Evolutionary conservation across 2,113 vertebrate species (phyloP).

Genomic region (Paramormyrops kingsleyae): DNA sequence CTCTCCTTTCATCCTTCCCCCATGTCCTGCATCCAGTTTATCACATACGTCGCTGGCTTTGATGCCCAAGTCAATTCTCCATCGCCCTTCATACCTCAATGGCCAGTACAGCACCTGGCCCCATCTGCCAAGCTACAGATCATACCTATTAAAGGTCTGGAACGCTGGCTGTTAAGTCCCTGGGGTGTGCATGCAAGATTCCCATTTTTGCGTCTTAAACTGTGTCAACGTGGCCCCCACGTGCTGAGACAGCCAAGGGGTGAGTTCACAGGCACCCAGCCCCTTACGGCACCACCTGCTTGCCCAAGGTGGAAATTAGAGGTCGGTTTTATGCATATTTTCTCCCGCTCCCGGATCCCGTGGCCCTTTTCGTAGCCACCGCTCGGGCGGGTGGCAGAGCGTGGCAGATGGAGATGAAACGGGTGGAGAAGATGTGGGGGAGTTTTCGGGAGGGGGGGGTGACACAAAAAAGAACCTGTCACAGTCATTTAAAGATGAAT

Average conservation of each 20-base stretch:
- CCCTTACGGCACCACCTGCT: neutral
- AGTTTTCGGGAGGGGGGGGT: constrained; percentile 9
- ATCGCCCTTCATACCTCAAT: neutral
- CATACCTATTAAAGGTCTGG: neutral
- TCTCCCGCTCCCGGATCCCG: neutral
- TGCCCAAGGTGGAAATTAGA: neutral
- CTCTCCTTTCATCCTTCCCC: neutral
- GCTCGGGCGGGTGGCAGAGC: constrained; percentile 29
- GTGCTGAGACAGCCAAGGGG: neutral
- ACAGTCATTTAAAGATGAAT: constrained; percentile 68
- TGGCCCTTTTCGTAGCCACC: constrained; percentile 27
- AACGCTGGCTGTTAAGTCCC: neutral
- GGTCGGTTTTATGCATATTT: neutral
- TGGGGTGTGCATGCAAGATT: neutral
- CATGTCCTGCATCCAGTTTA: neutral
- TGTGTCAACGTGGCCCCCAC: neutral
- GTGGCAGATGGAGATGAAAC: constrained; percentile 40
- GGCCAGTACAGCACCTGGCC: neutral
- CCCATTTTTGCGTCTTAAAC: neutral
- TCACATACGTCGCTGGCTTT: neutral
- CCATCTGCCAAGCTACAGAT: neutral
- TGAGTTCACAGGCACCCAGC: neutral
- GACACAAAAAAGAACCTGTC: constrained; percentile 61
- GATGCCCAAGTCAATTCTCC: neutral
- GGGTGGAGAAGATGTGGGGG: constrained; percentile 28